Evolutionary conservation across 2,797 vertebrate genomes (phyloP).

Genomic region (Acomys russatus): DNA sequence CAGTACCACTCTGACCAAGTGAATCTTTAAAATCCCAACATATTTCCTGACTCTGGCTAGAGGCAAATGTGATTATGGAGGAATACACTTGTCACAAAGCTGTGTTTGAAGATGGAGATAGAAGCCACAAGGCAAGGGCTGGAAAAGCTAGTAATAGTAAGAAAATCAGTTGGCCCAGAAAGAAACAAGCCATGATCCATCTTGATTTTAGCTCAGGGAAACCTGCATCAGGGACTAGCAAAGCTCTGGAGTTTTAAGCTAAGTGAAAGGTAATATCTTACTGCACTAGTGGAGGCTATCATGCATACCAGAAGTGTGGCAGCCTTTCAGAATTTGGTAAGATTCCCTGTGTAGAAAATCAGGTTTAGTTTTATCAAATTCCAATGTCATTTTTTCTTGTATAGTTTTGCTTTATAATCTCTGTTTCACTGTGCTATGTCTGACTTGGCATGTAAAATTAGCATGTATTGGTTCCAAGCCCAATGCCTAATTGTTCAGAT

Average conservation of each 20-base stretch:
- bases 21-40: neutral
- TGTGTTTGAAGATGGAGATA: neutral
- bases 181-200: neutral
- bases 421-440: neutral
- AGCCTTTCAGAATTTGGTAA: neutral
- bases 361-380: neutral
- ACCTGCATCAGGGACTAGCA: neutral
- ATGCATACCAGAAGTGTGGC: too few relatives aligned
- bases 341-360: neutral
- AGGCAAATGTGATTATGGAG: neutral
- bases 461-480: neutral
- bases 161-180: too few relatives aligned
- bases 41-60: neutral
- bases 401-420: neutral
- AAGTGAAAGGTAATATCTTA: neutral
- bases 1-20: neutral
- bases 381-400: neutral
- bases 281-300: neutral
- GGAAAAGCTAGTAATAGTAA: neutral
- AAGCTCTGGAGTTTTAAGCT: neutral
- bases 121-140: neutral
- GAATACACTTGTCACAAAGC: neutral
- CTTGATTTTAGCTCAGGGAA: neutral
- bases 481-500: neutral
- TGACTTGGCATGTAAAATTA: neutral